Conservation (phyloP, 2,797 vertebrate species). For the Gymnodraco acuticeps region DNA sequence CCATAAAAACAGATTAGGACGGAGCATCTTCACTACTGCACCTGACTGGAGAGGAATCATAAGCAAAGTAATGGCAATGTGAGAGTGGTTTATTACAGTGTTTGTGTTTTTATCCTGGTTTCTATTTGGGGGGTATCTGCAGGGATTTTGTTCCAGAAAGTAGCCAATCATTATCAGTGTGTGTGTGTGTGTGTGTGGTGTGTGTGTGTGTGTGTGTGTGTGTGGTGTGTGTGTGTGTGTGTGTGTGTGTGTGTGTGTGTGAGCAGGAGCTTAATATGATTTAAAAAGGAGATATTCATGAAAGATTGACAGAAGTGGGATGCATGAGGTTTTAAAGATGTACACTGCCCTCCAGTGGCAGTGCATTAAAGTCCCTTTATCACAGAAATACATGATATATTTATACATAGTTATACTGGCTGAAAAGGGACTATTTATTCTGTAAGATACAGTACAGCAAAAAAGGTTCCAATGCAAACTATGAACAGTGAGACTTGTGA, state of each 20-base stretch:
- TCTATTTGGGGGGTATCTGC: conserved; percentile 20
- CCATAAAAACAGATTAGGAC: neutral
- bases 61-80: conserved; percentile 7
- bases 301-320: neutral
- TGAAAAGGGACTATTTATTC: neutral
- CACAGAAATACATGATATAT: neutral
- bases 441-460: neutral
- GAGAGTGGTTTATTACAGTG: neutral
- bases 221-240: conserved; percentile 4
- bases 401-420: neutral
- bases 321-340: conserved; percentile 27
- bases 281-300: conserved; percentile 20
- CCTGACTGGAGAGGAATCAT: conserved; percentile 12
- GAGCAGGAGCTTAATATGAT: conserved; percentile 31
- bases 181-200: neutral
- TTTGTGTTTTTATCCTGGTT: conserved; percentile 26
- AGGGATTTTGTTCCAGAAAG: conserved; percentile 22
- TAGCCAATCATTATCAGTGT: neutral
- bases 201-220: neutral
- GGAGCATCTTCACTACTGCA: conserved; percentile 6
- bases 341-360: conserved; percentile 75
- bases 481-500: neutral
- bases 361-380: neutral
- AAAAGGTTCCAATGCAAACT: neutral
- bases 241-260: conserved; percentile 3